Conservation (phyloP, 2,797 vertebrate genomes). For the Perodicticus potto region DNA sequence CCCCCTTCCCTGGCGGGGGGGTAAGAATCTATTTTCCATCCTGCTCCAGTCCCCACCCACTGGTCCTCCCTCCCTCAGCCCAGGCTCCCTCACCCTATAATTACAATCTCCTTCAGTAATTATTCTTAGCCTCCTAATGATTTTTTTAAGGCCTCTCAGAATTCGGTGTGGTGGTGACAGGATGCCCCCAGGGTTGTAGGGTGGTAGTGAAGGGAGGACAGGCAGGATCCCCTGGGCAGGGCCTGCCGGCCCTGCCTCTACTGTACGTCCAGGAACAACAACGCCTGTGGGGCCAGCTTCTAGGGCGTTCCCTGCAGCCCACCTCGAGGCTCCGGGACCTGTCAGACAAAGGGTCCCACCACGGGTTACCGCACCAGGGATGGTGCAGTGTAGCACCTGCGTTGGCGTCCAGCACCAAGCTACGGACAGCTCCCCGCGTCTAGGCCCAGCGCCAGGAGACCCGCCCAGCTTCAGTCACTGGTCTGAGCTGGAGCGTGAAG, state of each 20-base stretch:
- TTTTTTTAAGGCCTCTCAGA: slow-evolving; percentile 89
- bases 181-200: slow-evolving; percentile 59
- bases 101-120: slow-evolving; percentile 96
- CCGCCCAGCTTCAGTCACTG: accelerated
- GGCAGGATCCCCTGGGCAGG: not conserved
- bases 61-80: not conserved
- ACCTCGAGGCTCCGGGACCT: not conserved
- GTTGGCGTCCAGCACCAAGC: slow-evolving; percentile 62
- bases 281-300: not conserved
- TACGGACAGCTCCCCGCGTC: slow-evolving; percentile 62
- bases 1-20: not conserved
- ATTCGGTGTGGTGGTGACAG: slow-evolving; percentile 88
- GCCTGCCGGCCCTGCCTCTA: not conserved
- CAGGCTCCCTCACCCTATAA: slow-evolving; percentile 86
- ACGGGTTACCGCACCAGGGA: not conserved
- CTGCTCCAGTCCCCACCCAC: not conserved
- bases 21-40: not conserved
- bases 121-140: slow-evolving; percentile 96
- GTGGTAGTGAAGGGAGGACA: not conserved
- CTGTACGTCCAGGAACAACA: not conserved
- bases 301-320: not conserved
- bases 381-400: accelerated
- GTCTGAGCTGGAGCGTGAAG: not conserved
- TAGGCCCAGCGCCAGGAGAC: accelerated
- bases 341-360: not conserved